A percentile compares a stretch with the other conserved stretches of the same genome.
Evolutionary conservation across 2,113 vertebrate species (phyloP).

Genomic region (Cisticola juncidis): DNA sequence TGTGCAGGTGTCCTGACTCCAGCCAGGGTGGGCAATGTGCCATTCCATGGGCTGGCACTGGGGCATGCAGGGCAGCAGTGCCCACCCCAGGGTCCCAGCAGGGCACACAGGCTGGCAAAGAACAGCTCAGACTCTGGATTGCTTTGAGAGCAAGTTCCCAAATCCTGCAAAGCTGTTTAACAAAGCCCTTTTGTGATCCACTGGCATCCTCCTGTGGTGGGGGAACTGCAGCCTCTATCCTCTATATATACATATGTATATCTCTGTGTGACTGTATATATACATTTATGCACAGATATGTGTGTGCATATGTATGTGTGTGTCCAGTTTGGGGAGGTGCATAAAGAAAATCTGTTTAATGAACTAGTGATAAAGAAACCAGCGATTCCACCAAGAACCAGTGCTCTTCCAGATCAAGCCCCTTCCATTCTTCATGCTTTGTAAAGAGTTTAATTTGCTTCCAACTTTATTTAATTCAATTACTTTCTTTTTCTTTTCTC

Average conservation of each 20-base stretch:
- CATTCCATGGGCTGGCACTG: background rate
- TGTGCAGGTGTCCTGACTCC: background rate
- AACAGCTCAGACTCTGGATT: background rate
- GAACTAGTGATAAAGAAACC: background rate
- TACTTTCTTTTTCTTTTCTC: background rate
- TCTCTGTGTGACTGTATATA: background rate
- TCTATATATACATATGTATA: too few relatives aligned
- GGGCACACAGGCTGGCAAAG: accelerated
- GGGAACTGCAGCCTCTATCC: background rate
- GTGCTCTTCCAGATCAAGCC: background rate
- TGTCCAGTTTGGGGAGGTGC: background rate
- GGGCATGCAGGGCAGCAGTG: background rate
- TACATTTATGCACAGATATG: background rate
- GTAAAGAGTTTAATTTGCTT: background rate
- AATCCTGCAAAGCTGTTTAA: background rate
- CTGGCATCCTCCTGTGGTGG: background rate
- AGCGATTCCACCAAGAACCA: background rate
- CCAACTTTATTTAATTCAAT: background rate
- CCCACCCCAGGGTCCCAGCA: background rate
- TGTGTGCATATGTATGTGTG: background rate
- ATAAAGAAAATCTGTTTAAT: slow-evolving; percentile 36
- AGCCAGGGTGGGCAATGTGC: background rate
- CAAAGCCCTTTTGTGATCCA: background rate
- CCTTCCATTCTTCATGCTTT: background rate
- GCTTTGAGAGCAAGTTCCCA: background rate